Percentiles rank a stretch among this genome's conserved stretches.
Conservation (phyloP, 64 coral and sea anemone genomes). For the Catalaphyllia jardinei region DNA sequence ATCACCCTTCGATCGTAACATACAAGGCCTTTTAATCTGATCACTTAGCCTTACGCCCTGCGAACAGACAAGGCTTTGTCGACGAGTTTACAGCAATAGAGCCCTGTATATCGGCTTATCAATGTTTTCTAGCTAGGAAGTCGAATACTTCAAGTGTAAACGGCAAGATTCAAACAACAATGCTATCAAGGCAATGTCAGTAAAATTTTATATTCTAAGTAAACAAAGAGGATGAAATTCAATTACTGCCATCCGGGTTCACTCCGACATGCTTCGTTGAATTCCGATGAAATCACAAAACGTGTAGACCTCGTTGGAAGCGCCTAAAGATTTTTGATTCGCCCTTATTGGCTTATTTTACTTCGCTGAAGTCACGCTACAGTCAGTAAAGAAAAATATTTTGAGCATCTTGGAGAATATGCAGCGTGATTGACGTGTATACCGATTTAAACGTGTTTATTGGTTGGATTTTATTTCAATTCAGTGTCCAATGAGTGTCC, state of each 20-base stretch:
- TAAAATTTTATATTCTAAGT: conserved; percentile 37
- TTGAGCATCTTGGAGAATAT: neutral
- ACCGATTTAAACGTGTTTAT: conserved; percentile 43
- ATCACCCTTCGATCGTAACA: too few relatives aligned
- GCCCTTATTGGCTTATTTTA: neutral
- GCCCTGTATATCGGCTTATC: neutral
- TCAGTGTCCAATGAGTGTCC: conserved; percentile 40
- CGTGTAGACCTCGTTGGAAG: conserved; percentile 9
- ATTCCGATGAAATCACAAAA: conserved; percentile 18
- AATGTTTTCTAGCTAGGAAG: neutral
- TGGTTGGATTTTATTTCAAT: conserved; percentile 12
- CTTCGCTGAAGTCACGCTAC: neutral
- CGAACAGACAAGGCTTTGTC: neutral
- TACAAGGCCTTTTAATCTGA: too few relatives aligned
- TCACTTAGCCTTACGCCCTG: neutral
- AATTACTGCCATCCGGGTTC: conserved; percentile 29
- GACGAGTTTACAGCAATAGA: neutral
- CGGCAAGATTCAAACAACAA: neutral
- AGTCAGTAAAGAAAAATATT: neutral
- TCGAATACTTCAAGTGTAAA: neutral
- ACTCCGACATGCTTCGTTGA: conserved; percentile 29
- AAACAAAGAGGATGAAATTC: conserved; percentile 45
- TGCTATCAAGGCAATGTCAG: conserved; percentile 44
- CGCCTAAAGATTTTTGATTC: neutral
- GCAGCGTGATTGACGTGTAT: conserved; percentile 25